A percentile compares a stretch with the other conserved stretches of the same genome.
These are phyloP conservation scores for Toxotes lorentzi DNA, from an alignment of 2,797 vertebrate genomes.

Conservation along the genomic window DNA sequence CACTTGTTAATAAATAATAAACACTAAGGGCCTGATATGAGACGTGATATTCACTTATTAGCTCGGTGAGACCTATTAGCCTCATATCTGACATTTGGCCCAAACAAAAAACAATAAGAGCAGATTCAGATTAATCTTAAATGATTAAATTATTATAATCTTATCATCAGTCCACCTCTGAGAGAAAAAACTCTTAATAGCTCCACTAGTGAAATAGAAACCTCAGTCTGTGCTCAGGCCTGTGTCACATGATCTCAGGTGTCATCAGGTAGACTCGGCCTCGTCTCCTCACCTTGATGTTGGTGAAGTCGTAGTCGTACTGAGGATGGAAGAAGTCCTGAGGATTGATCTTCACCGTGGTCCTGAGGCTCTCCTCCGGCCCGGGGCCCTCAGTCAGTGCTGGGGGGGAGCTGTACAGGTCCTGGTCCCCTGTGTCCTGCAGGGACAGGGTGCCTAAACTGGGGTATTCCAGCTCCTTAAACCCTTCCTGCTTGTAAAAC, in stretches of 20 bases:
- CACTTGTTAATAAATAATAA: too few relatives aligned
- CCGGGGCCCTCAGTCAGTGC: slow-evolving; percentile 11
- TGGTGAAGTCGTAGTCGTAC: slow-evolving; percentile 77
- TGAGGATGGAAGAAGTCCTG: slow-evolving; percentile 70
- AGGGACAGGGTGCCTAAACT: slow-evolving; percentile 64
- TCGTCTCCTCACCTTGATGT: slow-evolving; percentile 53
- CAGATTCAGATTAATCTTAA: too few relatives aligned
- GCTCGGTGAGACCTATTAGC: too few relatives aligned
- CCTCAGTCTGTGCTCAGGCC: not conserved
- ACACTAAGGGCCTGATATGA: too few relatives aligned
- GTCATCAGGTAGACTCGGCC: too few relatives aligned
- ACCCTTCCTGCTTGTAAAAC: slow-evolving; percentile 69
- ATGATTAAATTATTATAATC: too few relatives aligned
- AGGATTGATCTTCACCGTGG: slow-evolving; percentile 51
- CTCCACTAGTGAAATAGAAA: not conserved
- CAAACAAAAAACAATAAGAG: too few relatives aligned
- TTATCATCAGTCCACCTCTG: too few relatives aligned
- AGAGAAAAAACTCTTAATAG: too few relatives aligned
- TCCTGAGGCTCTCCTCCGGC: accelerated
- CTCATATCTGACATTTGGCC: too few relatives aligned
- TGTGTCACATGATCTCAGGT: not conserved
- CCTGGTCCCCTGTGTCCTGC: slow-evolving; percentile 25
- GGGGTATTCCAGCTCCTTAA: slow-evolving; percentile 67
- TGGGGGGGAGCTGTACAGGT: slow-evolving; percentile 60
- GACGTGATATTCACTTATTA: too few relatives aligned